Conservation (phyloP, 2,888 invertebrate genomes). For the Andrena praecox region DNA sequence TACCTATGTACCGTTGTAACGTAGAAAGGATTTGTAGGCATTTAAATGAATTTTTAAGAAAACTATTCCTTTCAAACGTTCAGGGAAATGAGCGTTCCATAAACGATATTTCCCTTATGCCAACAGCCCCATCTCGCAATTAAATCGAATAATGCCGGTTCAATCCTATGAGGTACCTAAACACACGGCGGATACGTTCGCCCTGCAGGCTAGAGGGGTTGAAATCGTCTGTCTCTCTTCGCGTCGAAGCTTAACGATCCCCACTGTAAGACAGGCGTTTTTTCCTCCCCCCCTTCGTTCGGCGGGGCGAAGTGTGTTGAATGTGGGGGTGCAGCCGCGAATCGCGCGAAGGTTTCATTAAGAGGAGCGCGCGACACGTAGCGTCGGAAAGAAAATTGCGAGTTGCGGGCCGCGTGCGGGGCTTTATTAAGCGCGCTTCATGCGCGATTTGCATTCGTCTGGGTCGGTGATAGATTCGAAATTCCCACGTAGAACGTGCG, state of each 20-base stretch:
- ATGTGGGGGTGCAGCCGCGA: conserved; percentile 35
- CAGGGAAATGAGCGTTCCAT: too few relatives aligned
- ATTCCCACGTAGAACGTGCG: conserved; percentile 75
- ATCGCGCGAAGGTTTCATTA: conserved; percentile 67
- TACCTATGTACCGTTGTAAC: too few relatives aligned
- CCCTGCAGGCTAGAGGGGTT: neutral
- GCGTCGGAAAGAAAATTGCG: conserved; percentile 74
- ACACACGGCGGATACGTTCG: too few relatives aligned
- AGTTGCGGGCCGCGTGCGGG: conserved; percentile 73
- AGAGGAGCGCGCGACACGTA: conserved; percentile 64
- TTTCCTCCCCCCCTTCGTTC: conserved; percentile 9
- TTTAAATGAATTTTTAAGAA: too few relatives aligned
- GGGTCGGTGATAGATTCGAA: conserved; percentile 75
- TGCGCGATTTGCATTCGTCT: conserved; percentile 77
- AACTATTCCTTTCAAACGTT: too few relatives aligned
- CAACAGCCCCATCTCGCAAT: too few relatives aligned
- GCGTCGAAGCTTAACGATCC: conserved; percentile 37
- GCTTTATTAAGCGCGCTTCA: conserved; percentile 77
- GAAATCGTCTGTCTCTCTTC: conserved; percentile 14
- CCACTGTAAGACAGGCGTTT: conserved; percentile 3
- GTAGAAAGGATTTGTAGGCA: too few relatives aligned
- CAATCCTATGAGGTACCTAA: too few relatives aligned
- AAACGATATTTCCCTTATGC: too few relatives aligned
- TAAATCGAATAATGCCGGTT: too few relatives aligned
- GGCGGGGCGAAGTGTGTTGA: conserved; percentile 30